Evolutionary conservation across 2,888 invertebrate genomes (phyloP).

Genomic region (Entomobrya multifasciata): DNA sequence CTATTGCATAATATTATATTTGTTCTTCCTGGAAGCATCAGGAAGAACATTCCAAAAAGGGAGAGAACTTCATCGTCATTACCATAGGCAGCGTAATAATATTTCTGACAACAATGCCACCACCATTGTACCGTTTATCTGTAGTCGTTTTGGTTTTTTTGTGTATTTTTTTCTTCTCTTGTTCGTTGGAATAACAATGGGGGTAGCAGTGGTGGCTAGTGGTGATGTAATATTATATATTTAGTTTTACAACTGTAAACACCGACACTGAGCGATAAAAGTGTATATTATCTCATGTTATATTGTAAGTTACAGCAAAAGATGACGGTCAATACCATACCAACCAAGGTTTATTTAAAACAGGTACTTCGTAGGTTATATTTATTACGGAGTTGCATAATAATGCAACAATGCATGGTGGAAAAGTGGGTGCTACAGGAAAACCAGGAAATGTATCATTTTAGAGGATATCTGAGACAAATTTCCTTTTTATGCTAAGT

Average conservation of each 20-base stretch:
- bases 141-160: not conserved
- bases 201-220: not conserved
- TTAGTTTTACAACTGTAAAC: too few species aligned
- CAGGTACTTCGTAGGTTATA: too few species aligned
- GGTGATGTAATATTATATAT: slow-evolving; percentile 21
- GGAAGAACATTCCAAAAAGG: not conserved
- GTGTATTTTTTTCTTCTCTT: slow-evolving; percentile 15
- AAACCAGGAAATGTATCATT: too few species aligned
- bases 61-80: not conserved
- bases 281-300: too few species aligned
- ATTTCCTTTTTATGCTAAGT: too few species aligned
- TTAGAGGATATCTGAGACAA: too few species aligned
- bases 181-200: not conserved
- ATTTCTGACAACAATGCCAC: slow-evolving; percentile 11
- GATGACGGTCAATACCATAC: too few species aligned
- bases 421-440: too few species aligned
- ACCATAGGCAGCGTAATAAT: not conserved
- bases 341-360: too few species aligned
- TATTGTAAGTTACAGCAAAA: too few species aligned
- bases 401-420: too few species aligned
- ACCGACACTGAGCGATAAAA: not conserved
- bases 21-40: slow-evolving; percentile 22
- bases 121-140: slow-evolving; percentile 3
- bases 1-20: slow-evolving; percentile 49
- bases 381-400: too few species aligned